A percentile compares a stretch with the other conserved stretches of the same genome.
Conservation (phyloP, 1,140 invertebrate species). For the Pseudomyrmex cubaensis region DNA sequence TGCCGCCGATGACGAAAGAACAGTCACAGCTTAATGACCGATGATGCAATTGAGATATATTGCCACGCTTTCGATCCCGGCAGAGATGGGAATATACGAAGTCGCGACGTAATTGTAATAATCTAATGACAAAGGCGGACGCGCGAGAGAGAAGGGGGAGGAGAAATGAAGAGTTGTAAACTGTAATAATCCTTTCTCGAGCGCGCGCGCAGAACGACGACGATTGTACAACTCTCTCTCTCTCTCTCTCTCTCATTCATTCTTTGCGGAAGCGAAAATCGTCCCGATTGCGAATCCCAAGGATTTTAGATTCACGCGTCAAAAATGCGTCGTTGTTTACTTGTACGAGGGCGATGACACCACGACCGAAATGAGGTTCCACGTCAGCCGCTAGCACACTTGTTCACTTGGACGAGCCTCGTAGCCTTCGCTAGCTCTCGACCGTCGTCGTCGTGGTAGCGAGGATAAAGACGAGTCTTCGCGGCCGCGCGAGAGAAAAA, state of each 20-base stretch:
- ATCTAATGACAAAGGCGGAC: neutral
- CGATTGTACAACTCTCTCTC: conserved; percentile 1
- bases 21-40: conserved; percentile 21
- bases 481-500: neutral
- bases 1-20: neutral
- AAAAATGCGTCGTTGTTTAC: conserved; percentile 65
- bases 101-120: conserved; percentile 9
- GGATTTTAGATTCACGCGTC: conserved; percentile 46
- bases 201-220: neutral
- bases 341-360: conserved; percentile 67
- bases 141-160: too few relatives aligned
- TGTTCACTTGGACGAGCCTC: conserved; percentile 58
- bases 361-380: conserved; percentile 69
- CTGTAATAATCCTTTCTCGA: neutral
- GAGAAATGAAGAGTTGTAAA: neutral
- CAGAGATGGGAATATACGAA: neutral
- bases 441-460: conserved; percentile 42
- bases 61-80: neutral
- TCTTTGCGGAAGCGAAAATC: neutral
- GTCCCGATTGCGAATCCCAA: conserved; percentile 12
- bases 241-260: neutral
- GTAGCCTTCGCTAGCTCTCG: conserved; percentile 70
- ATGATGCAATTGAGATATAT: conserved; percentile 15
- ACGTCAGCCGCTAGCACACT: conserved; percentile 52
- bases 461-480: conserved; percentile 53